These are phyloP conservation scores for Operophtera brumata DNA, from an alignment of 2,888 invertebrate species.

Conservation along the genomic window DNA sequence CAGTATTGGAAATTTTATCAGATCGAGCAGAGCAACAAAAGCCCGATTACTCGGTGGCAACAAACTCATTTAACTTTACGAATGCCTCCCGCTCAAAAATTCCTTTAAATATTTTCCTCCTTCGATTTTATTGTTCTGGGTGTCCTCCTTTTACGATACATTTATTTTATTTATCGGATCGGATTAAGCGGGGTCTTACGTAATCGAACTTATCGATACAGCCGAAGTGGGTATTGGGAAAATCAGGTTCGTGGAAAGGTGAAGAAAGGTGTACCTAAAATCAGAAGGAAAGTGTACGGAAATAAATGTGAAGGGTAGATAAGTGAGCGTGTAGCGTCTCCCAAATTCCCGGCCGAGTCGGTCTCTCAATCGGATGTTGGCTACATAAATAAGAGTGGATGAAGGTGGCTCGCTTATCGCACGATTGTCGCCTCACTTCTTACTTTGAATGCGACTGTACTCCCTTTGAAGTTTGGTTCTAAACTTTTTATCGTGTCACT, in stretches of 20 bases:
- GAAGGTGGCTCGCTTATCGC: slow-evolving; percentile 64
- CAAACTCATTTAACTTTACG: slow-evolving; percentile 79
- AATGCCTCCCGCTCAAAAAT: slow-evolving; percentile 67
- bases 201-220: slow-evolving; percentile 33
- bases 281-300: slow-evolving; percentile 64
- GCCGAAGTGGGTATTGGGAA: slow-evolving; percentile 22
- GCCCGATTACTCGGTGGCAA: slow-evolving; percentile 64
- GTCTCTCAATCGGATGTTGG: slow-evolving; percentile 75
- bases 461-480: slow-evolving; percentile 28
- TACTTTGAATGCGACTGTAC: slow-evolving; percentile 51
- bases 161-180: slow-evolving; percentile 69
- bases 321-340: slow-evolving; percentile 68
- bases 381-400: slow-evolving; percentile 77
- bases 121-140: slow-evolving; percentile 72
- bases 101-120: slow-evolving; percentile 63
- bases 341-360: slow-evolving; percentile 31
- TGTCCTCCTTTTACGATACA: slow-evolving; percentile 66
- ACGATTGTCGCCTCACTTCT: slow-evolving; percentile 54
- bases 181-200: slow-evolving; percentile 55
- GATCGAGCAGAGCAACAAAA: slow-evolving; percentile 67
- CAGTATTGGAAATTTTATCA: slow-evolving; percentile 62
- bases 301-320: slow-evolving; percentile 79
- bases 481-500: slow-evolving; percentile 37
- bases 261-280: slow-evolving; percentile 53
- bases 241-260: slow-evolving; percentile 31